Evolutionary conservation across 2,113 vertebrate genomes (phyloP), one percentile per base, ranked within the genome.

Genomic region (Crotalus viridis): DNA sequence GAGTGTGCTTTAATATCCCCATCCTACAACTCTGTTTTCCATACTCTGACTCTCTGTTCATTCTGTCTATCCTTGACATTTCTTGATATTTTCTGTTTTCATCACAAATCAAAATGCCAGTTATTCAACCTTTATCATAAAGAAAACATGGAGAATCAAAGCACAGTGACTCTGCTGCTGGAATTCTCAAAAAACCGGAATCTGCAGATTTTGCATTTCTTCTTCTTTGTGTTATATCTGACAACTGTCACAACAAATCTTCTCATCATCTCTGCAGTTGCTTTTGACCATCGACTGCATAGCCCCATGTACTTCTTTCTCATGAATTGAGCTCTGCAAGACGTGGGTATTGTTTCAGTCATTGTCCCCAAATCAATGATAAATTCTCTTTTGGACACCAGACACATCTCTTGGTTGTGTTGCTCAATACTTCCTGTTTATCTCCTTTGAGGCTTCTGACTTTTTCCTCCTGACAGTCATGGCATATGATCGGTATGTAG

Each of bases 171-270:
- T 51, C 54, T 91, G 5, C 91, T 96, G 0, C 12, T 95, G 87
- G 93, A 93, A 24, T 93, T 96, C 43, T 89, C 89, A 39, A 88
- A 91, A 1, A 59, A 10, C 5, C 2, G 5, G 56, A 92, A 94
- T 26, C 7, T 86, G 0, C 57, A 88, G 22, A 9, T 48, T 48
- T 48, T 48, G 48, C 48, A 48, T 48, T 48, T 48, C 48, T 48
- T 48, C 7, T 88, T 69, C 28, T 13, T 92, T 4, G 13, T 17
- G 2, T 52, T 88, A 1, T 92, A 88, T 2, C 1, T 88, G 19
- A 4, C 21, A 26, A 54, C 22, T 48, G 6, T 59, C 10, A 28
- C 19, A 48, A 81, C 39, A 26, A 92, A 86, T 55, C n/a, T 92
- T 92, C 86, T 86, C 1, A 88, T 88, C 10, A 54, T 92, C 7